phyloP scores from a whole-genome alignment of 2,888 invertebrate genomes.

The Pherbina coryleti region DNA sequence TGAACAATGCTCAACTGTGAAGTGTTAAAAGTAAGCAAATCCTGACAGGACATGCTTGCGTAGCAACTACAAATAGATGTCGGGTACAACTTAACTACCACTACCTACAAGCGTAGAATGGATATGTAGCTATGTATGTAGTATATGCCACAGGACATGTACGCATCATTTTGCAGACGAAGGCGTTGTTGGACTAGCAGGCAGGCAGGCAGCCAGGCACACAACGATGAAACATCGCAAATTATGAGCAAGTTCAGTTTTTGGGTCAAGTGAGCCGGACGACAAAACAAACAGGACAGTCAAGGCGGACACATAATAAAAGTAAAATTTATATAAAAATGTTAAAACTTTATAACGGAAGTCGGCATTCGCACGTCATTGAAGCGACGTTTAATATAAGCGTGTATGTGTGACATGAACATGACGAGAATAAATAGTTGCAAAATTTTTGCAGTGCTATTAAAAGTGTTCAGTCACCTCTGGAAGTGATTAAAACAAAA shows the following conservation, averaged over 20 bases:
- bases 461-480: neutral
- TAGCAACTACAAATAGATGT: slow-evolving; percentile 2
- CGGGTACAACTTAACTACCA: neutral
- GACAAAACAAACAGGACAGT: neutral
- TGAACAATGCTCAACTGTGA: slow-evolving; percentile 16
- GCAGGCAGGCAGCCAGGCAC: neutral
- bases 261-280: slow-evolving; percentile 25
- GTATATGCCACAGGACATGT: too few relatives aligned
- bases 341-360: neutral
- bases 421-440: slow-evolving; percentile 3
- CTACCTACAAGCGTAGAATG: neutral
- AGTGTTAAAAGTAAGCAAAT: slow-evolving; percentile 29
- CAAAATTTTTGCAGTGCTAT: neutral
- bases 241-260: slow-evolving; percentile 13
- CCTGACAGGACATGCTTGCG: slow-evolving; percentile 30
- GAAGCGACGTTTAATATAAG: neutral
- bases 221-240: neutral
- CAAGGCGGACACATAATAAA: neutral
- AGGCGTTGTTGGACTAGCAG: neutral
- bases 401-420: neutral
- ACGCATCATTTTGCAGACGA: neutral
- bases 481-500: too few relatives aligned
- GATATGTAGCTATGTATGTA: neutral
- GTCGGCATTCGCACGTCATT: neutral
- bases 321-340: neutral